These are phyloP conservation scores for Gobiocypris rarus DNA, from an alignment of 2,113 vertebrate species.

Conservation along the genomic window DNA sequence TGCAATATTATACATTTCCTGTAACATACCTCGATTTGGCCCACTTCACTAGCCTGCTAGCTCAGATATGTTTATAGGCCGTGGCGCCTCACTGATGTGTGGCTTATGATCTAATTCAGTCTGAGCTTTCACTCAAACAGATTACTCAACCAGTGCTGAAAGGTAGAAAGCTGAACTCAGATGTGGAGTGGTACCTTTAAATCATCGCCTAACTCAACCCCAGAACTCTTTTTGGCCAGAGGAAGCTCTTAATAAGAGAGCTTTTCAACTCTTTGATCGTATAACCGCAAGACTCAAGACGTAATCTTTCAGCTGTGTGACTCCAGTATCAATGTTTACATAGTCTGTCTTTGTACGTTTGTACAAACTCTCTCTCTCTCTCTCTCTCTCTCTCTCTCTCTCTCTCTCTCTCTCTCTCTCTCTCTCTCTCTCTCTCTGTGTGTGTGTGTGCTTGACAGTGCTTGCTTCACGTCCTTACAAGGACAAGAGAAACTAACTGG, in stretches of 20 bases:
- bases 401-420: no score
- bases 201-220: background rate
- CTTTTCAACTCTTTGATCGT: background rate
- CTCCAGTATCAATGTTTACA: conserved; percentile 24
- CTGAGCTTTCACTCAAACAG: background rate
- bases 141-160: conserved; percentile 11
- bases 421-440: conserved; percentile 7
- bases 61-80: background rate
- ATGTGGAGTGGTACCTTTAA: background rate
- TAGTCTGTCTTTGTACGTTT: conserved; percentile 23
- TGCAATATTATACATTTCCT: background rate
- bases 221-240: background rate
- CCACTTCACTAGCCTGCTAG: background rate
- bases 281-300: background rate
- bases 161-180: conserved; percentile 3
- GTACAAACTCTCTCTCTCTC: no score
- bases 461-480: conserved; percentile 45
- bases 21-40: background rate
- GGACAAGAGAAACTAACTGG: conserved; percentile 45
- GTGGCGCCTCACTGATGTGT: conserved; percentile 19
- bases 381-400: no score
- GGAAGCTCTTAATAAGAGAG: background rate
- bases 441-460: conserved; percentile 2
- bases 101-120: conserved; percentile 21
- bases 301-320: conserved; percentile 19